Percentiles rank a stretch among this genome's conserved stretches.
These are phyloP conservation scores for Amiota mariae DNA, from an alignment of 2,888 invertebrate genomes.

Conservation along the genomic window DNA sequence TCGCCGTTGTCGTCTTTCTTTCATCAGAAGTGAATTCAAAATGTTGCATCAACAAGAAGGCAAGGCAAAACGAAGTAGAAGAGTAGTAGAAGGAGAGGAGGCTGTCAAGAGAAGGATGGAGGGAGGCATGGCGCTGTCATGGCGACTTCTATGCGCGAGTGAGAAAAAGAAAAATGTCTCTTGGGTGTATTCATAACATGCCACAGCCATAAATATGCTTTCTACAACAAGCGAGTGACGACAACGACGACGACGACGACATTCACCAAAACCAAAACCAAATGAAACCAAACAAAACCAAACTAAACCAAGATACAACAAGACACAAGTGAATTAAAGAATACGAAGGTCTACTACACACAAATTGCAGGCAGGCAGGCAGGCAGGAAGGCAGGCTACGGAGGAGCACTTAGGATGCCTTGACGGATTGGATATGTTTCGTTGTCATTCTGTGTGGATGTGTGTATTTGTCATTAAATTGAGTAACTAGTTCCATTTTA, in stretches of 20 bases:
- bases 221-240: constrained; percentile 55
- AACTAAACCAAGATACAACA: no score
- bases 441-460: constrained; percentile 49
- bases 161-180: constrained; percentile 67
- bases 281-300: no score
- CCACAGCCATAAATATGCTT: constrained; percentile 65
- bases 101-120: not conserved
- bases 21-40: no score
- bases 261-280: constrained; percentile 11
- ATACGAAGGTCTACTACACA: no score
- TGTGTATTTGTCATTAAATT: constrained; percentile 54
- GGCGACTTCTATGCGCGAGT: constrained; percentile 44
- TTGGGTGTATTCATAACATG: constrained; percentile 66
- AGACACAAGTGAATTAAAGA: no score
- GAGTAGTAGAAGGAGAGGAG: not conserved
- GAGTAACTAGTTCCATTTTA: constrained; percentile 61
- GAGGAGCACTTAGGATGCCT: constrained; percentile 50
- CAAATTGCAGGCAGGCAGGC: no score
- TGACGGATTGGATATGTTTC: constrained; percentile 65
- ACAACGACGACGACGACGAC: constrained; percentile 49
- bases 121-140: constrained; percentile 15
- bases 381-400: constrained; percentile 45
- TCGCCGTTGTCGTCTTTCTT: no score
- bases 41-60: not conserved
- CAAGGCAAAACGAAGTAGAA: not conserved